These are phyloP conservation scores for Ciconia nigra DNA, from an alignment of 2,797 vertebrate genomes.

Conservation along the genomic window DNA sequence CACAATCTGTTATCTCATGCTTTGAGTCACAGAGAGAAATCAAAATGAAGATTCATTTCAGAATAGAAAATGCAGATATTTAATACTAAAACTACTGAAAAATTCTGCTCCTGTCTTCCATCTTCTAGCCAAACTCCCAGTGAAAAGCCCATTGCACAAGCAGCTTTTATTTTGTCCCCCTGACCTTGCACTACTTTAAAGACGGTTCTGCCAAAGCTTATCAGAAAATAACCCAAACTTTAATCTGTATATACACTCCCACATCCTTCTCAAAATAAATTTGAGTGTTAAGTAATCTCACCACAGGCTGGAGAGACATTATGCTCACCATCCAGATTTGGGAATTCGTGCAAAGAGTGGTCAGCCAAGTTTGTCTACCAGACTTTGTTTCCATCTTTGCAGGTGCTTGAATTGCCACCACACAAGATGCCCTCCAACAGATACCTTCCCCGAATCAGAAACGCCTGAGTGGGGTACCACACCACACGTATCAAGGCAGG, in stretches of 20 bases:
- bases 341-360: background rate
- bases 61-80: background rate
- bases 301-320: background rate
- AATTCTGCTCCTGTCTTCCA: background rate
- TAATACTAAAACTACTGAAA: background rate
- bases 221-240: background rate
- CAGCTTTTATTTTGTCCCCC: background rate
- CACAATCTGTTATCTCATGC: background rate
- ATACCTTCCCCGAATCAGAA: background rate
- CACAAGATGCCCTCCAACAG: background rate
- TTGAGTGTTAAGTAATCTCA: background rate
- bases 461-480: rapidly evolving
- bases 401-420: background rate
- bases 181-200: background rate
- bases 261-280: background rate
- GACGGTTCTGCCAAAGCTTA: background rate
- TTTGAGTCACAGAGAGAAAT: background rate
- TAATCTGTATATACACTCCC: background rate
- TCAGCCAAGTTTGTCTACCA: background rate
- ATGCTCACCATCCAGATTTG: rapidly evolving
- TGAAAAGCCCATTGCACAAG: background rate
- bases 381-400: background rate
- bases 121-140: background rate
- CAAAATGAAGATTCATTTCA: background rate
- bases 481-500: rapidly evolving